These are phyloP conservation scores for Antedon mediterranea DNA, from an alignment of 53 echinoderm and acorn worm species.

Conservation along the genomic window DNA sequence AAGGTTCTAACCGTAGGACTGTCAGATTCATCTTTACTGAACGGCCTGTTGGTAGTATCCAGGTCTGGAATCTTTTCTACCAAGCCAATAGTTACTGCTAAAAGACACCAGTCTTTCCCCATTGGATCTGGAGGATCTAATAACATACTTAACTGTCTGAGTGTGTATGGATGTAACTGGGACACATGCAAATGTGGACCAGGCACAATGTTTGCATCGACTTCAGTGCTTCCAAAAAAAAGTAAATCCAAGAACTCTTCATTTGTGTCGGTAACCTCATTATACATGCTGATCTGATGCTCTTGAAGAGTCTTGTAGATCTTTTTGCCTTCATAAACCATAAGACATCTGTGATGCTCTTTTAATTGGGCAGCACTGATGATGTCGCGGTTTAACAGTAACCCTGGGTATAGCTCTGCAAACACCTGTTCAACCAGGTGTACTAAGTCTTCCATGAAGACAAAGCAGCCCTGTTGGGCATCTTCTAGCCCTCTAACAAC, in stretches of 20 bases:
- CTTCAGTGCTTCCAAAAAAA: constrained; percentile 60
- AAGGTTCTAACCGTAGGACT: constrained; percentile 79
- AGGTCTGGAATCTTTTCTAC: constrained; percentile 63
- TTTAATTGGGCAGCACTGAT: constrained; percentile 66
- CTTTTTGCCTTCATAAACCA: constrained; percentile 57
- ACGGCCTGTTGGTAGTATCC: constrained; percentile 50
- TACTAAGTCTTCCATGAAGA: constrained; percentile 85
- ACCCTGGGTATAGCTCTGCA: constrained; percentile 68
- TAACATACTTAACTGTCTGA: constrained; percentile 79
- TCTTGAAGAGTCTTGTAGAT: constrained; percentile 55
- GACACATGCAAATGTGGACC: constrained; percentile 63
- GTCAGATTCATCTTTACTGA: constrained; percentile 72
- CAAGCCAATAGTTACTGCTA: constrained; percentile 72
- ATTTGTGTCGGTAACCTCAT: constrained; percentile 50
- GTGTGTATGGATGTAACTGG: constrained; percentile 63
- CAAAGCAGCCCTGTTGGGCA: constrained; percentile 78
- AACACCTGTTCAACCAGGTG: constrained; percentile 71
- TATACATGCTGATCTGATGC: constrained; percentile 32
- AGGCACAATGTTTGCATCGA: constrained; percentile 54
- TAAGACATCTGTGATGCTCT: constrained; percentile 57
- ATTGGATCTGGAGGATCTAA: constrained; percentile 96
- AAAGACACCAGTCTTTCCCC: constrained; percentile 94
- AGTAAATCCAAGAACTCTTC: constrained; percentile 73
- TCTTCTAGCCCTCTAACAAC: constrained; percentile 62
- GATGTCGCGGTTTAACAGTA: constrained; percentile 51